Evolutionary conservation across 37 sponge, comb jelly and placozoan genomes (phyloP).

Genomic region (Bolinopsis microptera): DNA sequence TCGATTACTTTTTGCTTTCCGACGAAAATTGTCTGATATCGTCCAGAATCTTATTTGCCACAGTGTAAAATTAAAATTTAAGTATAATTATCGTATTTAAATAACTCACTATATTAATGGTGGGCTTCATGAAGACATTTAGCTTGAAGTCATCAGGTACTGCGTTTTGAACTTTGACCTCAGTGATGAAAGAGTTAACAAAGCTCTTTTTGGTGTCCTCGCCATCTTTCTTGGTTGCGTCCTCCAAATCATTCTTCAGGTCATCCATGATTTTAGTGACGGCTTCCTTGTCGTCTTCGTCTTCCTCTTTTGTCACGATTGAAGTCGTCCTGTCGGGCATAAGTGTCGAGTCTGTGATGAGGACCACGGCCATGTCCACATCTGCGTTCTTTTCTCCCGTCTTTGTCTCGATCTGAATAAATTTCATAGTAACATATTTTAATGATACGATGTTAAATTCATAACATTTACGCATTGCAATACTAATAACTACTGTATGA

Average conservation of each 20-base stretch:
- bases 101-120: conserved; percentile 60
- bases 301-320: background rate
- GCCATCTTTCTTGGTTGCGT: background rate
- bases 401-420: conserved; percentile 45
- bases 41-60: no score
- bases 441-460: background rate
- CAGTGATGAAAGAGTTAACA: conserved; percentile 47
- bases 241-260: background rate
- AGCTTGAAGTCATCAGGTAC: conserved; percentile 29
- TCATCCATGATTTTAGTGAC: background rate
- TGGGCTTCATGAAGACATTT: conserved; percentile 41
- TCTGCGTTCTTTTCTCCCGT: background rate
- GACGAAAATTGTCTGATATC: no score
- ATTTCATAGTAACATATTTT: no score
- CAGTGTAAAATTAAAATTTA: no score
- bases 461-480: background rate
- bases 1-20: no score
- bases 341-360: conserved; percentile 19
- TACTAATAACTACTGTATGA: background rate
- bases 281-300: background rate
- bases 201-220: background rate
- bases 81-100: no score
- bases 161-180: background rate
- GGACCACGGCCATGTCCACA: conserved; percentile 44
- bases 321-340: background rate